Evolutionary conservation across 2,888 invertebrate genomes (phyloP), one percentile per base, ranked within the genome.

Genomic region (Oscheius myriophilus): DNA sequence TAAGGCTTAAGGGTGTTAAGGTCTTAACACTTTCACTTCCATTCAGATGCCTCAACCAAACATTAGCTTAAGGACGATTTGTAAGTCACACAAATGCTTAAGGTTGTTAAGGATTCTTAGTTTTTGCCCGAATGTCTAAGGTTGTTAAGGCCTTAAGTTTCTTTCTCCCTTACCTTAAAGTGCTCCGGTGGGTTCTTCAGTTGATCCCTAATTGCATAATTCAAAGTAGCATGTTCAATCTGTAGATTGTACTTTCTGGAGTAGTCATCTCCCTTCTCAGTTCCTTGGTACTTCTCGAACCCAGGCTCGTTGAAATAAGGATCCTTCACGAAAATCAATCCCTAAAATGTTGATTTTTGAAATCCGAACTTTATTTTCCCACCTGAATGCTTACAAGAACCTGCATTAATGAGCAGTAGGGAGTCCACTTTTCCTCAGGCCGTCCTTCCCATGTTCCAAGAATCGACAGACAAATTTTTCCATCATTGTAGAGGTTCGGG

Each of bases 221-320:
- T 77, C 58, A 86, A 63, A 6, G 86, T 86, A 21, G 86, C 86
- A 53, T 85, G 82, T 67, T 84, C 84, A 55, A 86, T 84, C 68
- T 84, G 84, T 9, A 82, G 71, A 67, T 87, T 87, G 75, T 86
- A 86, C 51, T 81, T 78, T 18, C 78, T 58, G 0, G 83, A 83
- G 69, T 79, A 82, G 7, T 84, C 82, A 39, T 81, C 79, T 18
- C 86, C 86, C 33, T 83, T 82, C 25, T 79, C 73, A 1, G 86
- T 82, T 43, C 82, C 83, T 55, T 82, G 79, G 54, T 84, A 80
- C 57, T 82, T 79, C 83, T 90, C 90, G 86, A 89, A 90, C 26
- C 91, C 91, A 25, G 91, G 91, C 86, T 91, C 91, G 86, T 91
- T 91, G 85, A 90, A 90, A 83, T 90, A 91, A 6, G 91, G 91